These are phyloP conservation scores for Hypanus sabinus DNA, from an alignment of 2,113 vertebrate genomes.

Conservation along the genomic window DNA sequence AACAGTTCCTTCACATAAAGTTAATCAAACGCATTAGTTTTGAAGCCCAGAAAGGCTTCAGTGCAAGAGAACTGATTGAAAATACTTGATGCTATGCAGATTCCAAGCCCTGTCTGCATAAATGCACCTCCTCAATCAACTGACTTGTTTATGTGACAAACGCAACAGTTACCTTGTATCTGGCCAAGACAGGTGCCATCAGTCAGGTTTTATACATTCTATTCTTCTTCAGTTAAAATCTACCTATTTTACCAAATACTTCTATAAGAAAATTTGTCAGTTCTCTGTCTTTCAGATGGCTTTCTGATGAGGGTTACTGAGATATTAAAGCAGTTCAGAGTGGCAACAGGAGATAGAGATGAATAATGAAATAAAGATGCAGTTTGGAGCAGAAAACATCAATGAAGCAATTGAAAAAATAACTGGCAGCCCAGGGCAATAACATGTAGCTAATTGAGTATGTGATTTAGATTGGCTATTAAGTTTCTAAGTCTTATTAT, in stretches of 20 bases:
- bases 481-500: background rate
- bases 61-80: background rate
- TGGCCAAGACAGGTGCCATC: background rate
- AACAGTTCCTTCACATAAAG: background rate
- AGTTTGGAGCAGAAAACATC: background rate
- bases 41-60: background rate
- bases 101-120: background rate
- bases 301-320: background rate
- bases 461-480: background rate
- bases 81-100: background rate
- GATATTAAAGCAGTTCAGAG: background rate
- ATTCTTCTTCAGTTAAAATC: background rate
- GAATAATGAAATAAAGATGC: background rate
- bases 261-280: background rate
- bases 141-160: background rate
- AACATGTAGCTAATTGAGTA: conserved; percentile 1
- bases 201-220: background rate
- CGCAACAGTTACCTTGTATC: background rate
- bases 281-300: background rate
- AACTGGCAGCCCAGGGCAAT: background rate
- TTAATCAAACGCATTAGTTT: background rate
- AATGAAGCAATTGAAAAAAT: conserved; percentile 15
- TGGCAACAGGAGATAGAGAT: background rate
- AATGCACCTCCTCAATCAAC: background rate
- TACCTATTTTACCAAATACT: background rate